phyloP scores from a whole-genome alignment of 92 coral and sea anemone genomes.

The Virgularia gustaviana region DNA sequence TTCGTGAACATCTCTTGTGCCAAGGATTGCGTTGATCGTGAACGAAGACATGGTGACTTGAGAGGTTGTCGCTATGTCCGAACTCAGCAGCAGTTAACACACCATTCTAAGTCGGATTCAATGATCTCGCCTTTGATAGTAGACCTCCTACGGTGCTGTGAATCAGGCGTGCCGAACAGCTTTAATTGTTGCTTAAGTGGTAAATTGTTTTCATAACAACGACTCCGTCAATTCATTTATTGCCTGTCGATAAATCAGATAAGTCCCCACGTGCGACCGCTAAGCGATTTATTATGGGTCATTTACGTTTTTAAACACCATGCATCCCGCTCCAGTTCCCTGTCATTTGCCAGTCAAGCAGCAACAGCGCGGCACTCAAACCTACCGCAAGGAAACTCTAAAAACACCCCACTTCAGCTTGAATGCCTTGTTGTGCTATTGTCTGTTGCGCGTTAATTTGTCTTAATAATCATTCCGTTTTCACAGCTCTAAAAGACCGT shows the following conservation, averaged over 20 bases:
- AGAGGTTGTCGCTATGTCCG: not conserved
- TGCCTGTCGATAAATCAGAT: constrained; percentile 35
- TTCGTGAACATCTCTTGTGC: constrained; percentile 19
- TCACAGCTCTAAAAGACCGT: not conserved
- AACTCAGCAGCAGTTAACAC: constrained; percentile 6
- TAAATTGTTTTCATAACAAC: constrained; percentile 69
- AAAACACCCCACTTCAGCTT: too few species aligned
- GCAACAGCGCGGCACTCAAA: not conserved
- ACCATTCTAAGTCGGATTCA: not conserved
- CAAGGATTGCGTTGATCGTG: constrained; percentile 69
- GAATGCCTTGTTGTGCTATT: too few species aligned
- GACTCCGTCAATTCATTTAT: constrained; percentile 38
- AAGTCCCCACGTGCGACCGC: constrained; percentile 38
- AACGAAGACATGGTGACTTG: constrained; percentile 61
- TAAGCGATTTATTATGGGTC: constrained; percentile 21
- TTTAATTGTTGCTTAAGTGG: constrained; percentile 59
- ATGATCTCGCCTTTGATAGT: constrained; percentile 21
- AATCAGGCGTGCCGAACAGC: constrained; percentile 53
- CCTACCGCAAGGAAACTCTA: too few species aligned
- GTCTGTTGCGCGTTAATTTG: not conserved
- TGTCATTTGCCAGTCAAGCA: not conserved
- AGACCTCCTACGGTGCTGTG: constrained; percentile 34
- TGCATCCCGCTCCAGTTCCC: not conserved
- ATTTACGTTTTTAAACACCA: constrained; percentile 26
- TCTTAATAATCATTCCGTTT: not conserved